Evolutionary conservation across 2,113 vertebrate species (phyloP), one percentile per base, ranked within the genome.

Genomic region (Lagopus muta): DNA sequence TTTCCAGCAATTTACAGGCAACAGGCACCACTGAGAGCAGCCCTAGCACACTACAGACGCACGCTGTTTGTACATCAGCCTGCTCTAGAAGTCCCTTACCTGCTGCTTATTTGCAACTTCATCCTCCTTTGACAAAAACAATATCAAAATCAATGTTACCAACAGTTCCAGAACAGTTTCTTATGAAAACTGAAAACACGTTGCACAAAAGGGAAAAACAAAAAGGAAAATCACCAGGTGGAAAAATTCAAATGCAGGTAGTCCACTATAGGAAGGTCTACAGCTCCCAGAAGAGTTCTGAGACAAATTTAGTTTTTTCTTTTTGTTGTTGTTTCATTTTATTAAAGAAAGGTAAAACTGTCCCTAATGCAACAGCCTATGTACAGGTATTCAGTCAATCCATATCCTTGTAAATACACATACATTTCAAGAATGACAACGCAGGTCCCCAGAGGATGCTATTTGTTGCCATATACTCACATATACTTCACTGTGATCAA

Each of bases 401-500:
- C 45, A 20, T 47, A 71, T 47, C 61, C 73, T 64, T 64, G 76
- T 4, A 91, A 86, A 92, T 6, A 92, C 82, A 77, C 47, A 77
- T 11, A 19, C 48, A 45, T 55, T 77, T 86, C 18, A 42, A 30
- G 62, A 82, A 69, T 27, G 61, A 90, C n/a, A 66, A 84, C 67
- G 75, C 0, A 81, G 61, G 5, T 54, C 24, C 32, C 54, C 32
- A 40, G 7, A 57, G 62, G 36, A 70, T 64, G 67, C 34, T 50
- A 34, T 50, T 55, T 32, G 17, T 42, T 55, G 38, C 1, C 7
- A 19, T 48, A 32, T 79, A 99, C 99, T 99, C 96, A 99, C 99
- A 65, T 99, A 99, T 83, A 99, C 98, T 97, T 99, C 99, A 75
- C 50, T 98, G 96, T 99, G 99, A 91, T 99, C 98, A 89, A 99